Evolutionary conservation across 1,140 invertebrate genomes (phyloP).

Genomic region (Mylabris phalerata): DNA sequence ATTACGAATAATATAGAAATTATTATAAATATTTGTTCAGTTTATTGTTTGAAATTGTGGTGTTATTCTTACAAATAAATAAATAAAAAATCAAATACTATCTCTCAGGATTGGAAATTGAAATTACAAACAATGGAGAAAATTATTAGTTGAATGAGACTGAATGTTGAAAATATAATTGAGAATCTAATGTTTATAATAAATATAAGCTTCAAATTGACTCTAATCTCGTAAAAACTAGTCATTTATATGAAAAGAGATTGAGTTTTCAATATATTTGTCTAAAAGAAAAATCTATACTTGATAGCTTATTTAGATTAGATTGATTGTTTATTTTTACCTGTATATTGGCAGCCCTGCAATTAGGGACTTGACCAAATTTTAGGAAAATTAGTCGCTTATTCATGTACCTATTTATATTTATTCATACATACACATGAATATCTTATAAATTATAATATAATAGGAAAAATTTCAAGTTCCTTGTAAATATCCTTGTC

Average conservation of each 20-base stretch:
- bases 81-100: slow-evolving; percentile 16
- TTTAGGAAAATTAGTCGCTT: slow-evolving; percentile 4
- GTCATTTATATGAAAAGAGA: slow-evolving; percentile 5
- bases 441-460: too few species aligned
- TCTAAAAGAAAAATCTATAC: background rate
- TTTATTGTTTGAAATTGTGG: too few species aligned
- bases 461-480: background rate
- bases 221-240: slow-evolving; percentile 12
- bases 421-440: background rate
- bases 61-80: too few species aligned
- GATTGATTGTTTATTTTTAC: background rate
- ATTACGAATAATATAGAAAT: slow-evolving; percentile 1
- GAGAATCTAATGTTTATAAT: background rate
- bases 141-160: slow-evolving; percentile 20
- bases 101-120: slow-evolving; percentile 13
- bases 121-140: too few species aligned
- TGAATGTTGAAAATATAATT: slow-evolving; percentile 19
- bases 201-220: slow-evolving; percentile 5
- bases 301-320: background rate
- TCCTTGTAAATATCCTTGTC: slow-evolving; percentile 13
- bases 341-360: background rate
- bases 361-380: background rate
- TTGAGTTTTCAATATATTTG: slow-evolving; percentile 2
- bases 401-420: slow-evolving; percentile 3
- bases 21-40: slow-evolving; percentile 2